Conservation (phyloP, 2,113 vertebrate genomes). For the Ammodytes marinus region DNA sequence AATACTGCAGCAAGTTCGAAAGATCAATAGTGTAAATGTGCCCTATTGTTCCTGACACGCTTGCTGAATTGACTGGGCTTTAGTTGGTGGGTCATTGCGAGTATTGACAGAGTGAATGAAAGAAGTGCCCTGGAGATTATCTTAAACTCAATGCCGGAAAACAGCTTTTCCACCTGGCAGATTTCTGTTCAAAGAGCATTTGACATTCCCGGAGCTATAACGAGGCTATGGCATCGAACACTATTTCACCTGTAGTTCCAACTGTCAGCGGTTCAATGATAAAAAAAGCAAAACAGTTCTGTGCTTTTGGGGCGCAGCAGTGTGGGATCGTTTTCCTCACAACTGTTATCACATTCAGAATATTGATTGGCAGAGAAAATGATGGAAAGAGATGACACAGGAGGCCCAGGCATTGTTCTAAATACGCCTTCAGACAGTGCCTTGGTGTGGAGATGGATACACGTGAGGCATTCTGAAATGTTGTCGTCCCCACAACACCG, state of each 20-base stretch:
- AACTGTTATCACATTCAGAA: constrained; percentile 55
- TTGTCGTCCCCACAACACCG: constrained; percentile 18
- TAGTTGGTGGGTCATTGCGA: constrained; percentile 38
- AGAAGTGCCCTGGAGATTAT: constrained; percentile 41
- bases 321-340: constrained; percentile 37
- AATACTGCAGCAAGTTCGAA: constrained; percentile 4
- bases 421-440: constrained; percentile 39
- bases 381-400: constrained; percentile 38
- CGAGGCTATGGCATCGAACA: constrained; percentile 48
- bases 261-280: constrained; percentile 63
- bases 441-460: constrained; percentile 19
- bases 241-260: constrained; percentile 47
- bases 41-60: constrained; percentile 40
- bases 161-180: constrained; percentile 41
- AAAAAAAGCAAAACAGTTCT: constrained; percentile 44
- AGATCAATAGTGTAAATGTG: constrained; percentile 51
- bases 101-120: constrained; percentile 61
- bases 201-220: constrained; percentile 54
- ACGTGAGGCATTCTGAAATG: constrained; percentile 39
- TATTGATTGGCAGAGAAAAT: constrained; percentile 59
- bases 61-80: constrained; percentile 49
- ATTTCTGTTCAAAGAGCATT: constrained; percentile 52
- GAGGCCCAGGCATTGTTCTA: constrained; percentile 36
- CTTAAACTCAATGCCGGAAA: constrained; percentile 22
- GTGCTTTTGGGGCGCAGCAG: constrained; percentile 33